Evolutionary conservation across 1,140 invertebrate species (phyloP), one percentile per base, ranked within the genome.

Genomic region (Vanessa atalanta): DNA sequence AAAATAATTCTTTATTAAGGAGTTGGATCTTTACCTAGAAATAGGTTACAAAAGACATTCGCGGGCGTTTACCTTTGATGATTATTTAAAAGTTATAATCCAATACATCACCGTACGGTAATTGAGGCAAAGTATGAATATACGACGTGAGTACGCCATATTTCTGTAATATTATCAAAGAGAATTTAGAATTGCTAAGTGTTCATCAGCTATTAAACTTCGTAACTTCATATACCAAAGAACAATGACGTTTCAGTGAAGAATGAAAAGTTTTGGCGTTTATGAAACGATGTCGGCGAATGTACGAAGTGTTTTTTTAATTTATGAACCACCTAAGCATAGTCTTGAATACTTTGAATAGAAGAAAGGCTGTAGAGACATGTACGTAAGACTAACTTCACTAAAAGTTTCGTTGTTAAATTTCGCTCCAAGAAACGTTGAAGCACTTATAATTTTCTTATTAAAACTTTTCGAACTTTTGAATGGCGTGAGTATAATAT

Each of bases 361-460:
- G 53, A 57, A 23, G 53, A 57, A 57, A 57, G 53, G 16, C 53
- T 23, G 11, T 43, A 23, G 53, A 57, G 53, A 66, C 48, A 67
- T 53, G 47, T 43, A 63, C 60, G 37, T 60, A 65, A 65, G 65
- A 12, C 50, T n/a, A 67, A 67, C 26, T 67, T 67, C 53, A 0
- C 15, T 8, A 43, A 67, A 67, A 67, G 50, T 53, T 67, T 16
- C 65, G 51, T 67, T 67, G 65, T 55, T 55, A 67, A 67, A 67
- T 67, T 67, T 67, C 51, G 51, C 65, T 67, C 37, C 20, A 11
- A 53, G 65, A 67, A 67, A 67, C 65, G 51, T 67, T 55, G 23
- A 16, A 67, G 65, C 53, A 67, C 65, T 67, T 67, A 67, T 53
- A 67, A 67, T 67, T 67, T 67, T 67, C 65, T 53, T 67, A 67